A percentile compares a stretch with the other conserved stretches of the same genome.
Evolutionary conservation across 1,140 invertebrate genomes (phyloP).

Genomic region (Tigriopus japonicus): DNA sequence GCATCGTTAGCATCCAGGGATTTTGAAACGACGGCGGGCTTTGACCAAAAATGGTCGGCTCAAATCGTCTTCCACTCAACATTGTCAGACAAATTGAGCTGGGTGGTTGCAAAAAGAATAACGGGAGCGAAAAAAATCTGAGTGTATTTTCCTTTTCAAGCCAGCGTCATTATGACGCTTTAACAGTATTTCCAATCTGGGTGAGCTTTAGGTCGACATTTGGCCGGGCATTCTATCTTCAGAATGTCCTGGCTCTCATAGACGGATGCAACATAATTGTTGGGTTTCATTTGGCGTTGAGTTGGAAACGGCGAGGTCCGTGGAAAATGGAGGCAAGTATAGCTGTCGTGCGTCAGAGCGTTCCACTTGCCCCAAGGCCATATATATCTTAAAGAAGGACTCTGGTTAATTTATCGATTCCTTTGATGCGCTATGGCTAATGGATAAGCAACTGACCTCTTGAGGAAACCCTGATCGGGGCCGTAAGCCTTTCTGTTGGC

Average conservation of each 20-base stretch:
- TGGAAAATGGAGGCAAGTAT: conserved; percentile 7
- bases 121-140: too few relatives aligned
- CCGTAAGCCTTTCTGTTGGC: not conserved
- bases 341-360: not conserved
- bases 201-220: conserved; percentile 4
- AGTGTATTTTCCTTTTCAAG: too few relatives aligned
- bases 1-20: too few relatives aligned
- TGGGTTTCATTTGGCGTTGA: not conserved
- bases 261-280: conserved; percentile 5
- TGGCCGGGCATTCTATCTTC: not conserved
- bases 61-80: too few relatives aligned
- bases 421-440: not conserved
- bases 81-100: too few relatives aligned
- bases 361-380: conserved; percentile 13
- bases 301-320: conserved; percentile 7
- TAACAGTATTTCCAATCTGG: conserved; percentile 7
- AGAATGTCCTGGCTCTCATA: not conserved
- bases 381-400: not conserved
- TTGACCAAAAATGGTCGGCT: too few relatives aligned
- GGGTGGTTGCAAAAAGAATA: too few relatives aligned
- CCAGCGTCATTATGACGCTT: not conserved
- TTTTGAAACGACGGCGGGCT: too few relatives aligned
- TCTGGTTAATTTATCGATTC: not conserved
- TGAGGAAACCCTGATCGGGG: conserved; percentile 13
- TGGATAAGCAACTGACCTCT: not conserved